Conservation (phyloP, 2,888 invertebrate species). For the Myathropa florea region DNA sequence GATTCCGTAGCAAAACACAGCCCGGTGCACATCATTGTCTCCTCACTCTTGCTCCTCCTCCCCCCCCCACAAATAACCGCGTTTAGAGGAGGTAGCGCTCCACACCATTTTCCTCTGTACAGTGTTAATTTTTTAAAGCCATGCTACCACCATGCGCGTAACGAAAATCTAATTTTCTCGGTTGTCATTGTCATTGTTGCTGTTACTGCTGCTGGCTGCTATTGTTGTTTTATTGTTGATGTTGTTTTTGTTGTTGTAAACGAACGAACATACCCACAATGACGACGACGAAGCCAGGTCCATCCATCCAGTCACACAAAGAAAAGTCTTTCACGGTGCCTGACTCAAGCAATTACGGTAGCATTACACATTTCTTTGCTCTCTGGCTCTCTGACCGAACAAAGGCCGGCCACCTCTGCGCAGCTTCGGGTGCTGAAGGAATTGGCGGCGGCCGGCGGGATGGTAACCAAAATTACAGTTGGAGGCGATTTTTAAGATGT, state of each 20-base stretch:
- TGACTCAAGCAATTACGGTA: conserved; percentile 59
- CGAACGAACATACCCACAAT: background rate
- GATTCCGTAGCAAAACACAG: conserved; percentile 65
- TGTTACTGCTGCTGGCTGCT: background rate
- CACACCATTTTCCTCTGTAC: conserved; percentile 3
- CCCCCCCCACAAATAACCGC: background rate
- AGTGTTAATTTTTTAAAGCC: conserved; percentile 68
- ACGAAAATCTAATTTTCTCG: conserved; percentile 60
- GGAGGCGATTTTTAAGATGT: conserved; percentile 60
- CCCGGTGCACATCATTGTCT: conserved; percentile 9
- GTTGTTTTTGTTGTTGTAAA: conserved; percentile 19
- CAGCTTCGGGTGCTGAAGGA: background rate
- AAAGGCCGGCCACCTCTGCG: background rate
- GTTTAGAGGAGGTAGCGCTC: conserved; percentile 14
- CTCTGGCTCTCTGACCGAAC: conserved; percentile 21
- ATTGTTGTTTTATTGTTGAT: conserved; percentile 12
- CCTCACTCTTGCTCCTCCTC: background rate
- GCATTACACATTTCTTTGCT: conserved; percentile 25
- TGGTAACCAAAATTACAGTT: conserved; percentile 53
- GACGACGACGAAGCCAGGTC: conserved; percentile 40
- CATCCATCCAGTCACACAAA: conserved; percentile 53
- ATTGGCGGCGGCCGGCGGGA: background rate
- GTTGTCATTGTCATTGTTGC: conserved; percentile 14
- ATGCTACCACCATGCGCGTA: conserved; percentile 69
- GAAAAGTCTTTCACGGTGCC: conserved; percentile 66